Evolutionary conservation across 2,797 vertebrate species (phyloP), one percentile per base, ranked within the genome.

Genomic region (Tauraco hartlaubi): DNA sequence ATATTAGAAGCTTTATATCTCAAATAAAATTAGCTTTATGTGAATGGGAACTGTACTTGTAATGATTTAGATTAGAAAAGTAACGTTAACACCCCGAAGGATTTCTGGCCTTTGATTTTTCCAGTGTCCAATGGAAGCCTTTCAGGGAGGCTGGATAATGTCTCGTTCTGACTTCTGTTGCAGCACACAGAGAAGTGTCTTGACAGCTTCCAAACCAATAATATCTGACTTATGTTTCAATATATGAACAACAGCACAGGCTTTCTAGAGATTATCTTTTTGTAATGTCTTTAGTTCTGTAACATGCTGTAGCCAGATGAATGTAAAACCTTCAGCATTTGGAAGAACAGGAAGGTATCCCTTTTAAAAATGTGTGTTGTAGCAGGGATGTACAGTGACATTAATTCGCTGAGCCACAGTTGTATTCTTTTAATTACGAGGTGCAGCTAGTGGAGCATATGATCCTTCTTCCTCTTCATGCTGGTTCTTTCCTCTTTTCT

Each of bases 301-400:
- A 67, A 96, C 96, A 97, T 97, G 94, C 97, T 97, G 96, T 89
- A 95, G 90, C 97, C 97, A 92, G 96, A 98, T 97, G 98, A 97
- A 92, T 88, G 85, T 85, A 97, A 98, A 98, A 98, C 97, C 90
- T 52, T 90, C 95, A 96, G 90, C 63, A 25, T 72, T 81, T 66
- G 90, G 90, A 96, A 85, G 92, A 95, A 37, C 76, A 97, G 95
- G 96, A 97, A 97, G 98, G 76, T 22, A 94, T 77, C 90, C 94
- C 98, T 98, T 91, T 98, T 97, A 96, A 98, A 97, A 98, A 98
- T 96, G 98, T 98, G 95, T 94, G 96, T 59, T 95, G 73, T 96
- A 98, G 55, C 91, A 92, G 96, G 94, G 97, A 68, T 66, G 78
- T 82, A 73, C 89, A 80, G 88, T 43, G 97, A 98, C 96, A 94